Percentiles rank a stretch among this genome's conserved stretches.
phyloP scores from a whole-genome alignment of 1,140 invertebrate species.

The Druon quercuslanigerum region DNA sequence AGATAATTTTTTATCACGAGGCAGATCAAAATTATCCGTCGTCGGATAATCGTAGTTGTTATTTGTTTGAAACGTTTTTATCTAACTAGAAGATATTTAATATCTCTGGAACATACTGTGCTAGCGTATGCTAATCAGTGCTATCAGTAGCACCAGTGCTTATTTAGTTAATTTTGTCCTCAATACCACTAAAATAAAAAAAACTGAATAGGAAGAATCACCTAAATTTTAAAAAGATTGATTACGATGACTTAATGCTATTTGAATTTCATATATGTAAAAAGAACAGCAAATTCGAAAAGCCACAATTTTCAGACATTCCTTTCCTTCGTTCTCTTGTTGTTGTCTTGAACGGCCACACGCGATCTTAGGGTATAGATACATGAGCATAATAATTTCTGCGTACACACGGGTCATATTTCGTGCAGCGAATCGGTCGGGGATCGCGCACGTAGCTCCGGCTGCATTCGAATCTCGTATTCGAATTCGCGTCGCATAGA shows the following conservation, averaged over 20 bases:
- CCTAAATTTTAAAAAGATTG: too few species aligned
- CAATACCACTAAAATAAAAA: too few species aligned
- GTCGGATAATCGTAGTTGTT: too few species aligned
- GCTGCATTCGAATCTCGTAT: conserved; percentile 14
- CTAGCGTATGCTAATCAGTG: too few species aligned
- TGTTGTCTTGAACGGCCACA: neutral
- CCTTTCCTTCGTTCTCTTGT: neutral
- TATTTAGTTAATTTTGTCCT: neutral
- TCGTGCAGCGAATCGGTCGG: conserved; percentile 16
- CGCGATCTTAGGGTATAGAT: conserved; percentile 18
- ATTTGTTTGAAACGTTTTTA: too few species aligned
- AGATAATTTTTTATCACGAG: too few species aligned
- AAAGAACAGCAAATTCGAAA: neutral
- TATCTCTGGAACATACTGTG: too few species aligned
- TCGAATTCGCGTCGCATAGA: conserved; percentile 19
- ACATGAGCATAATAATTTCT: conserved; percentile 28
- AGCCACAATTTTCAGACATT: neutral
- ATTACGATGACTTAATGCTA: too few species aligned
- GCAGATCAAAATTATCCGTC: too few species aligned
- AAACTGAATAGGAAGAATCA: too few species aligned
- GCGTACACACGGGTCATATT: conserved; percentile 20
- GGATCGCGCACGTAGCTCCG: conserved; percentile 4
- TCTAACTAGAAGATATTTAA: too few species aligned
- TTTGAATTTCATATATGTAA: neutral
- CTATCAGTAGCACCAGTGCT: too few species aligned